Evolutionary conservation across 2,888 invertebrate species (phyloP).

Genomic region (Perizoma affinitatum): DNA sequence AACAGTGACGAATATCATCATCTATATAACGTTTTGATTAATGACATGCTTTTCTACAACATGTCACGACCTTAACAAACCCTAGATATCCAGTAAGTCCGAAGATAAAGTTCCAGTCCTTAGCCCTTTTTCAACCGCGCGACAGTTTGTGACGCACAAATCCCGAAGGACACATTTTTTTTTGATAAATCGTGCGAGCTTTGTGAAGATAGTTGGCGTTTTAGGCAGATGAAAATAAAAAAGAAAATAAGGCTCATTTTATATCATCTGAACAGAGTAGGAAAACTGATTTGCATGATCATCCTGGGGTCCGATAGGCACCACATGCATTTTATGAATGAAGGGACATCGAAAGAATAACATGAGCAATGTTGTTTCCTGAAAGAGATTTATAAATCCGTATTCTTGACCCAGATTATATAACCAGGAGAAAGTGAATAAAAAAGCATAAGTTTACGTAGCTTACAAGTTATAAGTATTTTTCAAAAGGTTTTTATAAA

Average conservation of each 20-base stretch:
- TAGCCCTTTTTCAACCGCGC: conserved; percentile 30
- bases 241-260: background rate
- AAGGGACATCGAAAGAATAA: too few species aligned
- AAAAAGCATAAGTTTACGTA: too few species aligned
- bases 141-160: conserved; percentile 28
- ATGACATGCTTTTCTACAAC: conserved; percentile 8
- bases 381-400: too few species aligned
- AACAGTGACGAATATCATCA: background rate
- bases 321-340: too few species aligned
- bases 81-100: conserved; percentile 28
- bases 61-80: conserved; percentile 7
- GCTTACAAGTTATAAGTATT: too few species aligned
- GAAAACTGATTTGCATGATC: too few species aligned
- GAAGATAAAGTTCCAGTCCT: conserved; percentile 30
- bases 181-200: conserved; percentile 35
- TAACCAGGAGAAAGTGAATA: too few species aligned
- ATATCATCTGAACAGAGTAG: background rate
- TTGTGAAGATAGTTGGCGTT: conserved; percentile 12
- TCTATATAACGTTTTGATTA: conserved; percentile 18
- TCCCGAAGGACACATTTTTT: conserved; percentile 33
- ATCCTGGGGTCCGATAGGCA: too few species aligned
- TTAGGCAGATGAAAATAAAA: conserved; percentile 3
- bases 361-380: too few species aligned
- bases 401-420: too few species aligned
- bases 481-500: too few species aligned